These are phyloP conservation scores for Lampropteryx suffumata DNA, from an alignment of 2,888 invertebrate species.

Conservation along the genomic window DNA sequence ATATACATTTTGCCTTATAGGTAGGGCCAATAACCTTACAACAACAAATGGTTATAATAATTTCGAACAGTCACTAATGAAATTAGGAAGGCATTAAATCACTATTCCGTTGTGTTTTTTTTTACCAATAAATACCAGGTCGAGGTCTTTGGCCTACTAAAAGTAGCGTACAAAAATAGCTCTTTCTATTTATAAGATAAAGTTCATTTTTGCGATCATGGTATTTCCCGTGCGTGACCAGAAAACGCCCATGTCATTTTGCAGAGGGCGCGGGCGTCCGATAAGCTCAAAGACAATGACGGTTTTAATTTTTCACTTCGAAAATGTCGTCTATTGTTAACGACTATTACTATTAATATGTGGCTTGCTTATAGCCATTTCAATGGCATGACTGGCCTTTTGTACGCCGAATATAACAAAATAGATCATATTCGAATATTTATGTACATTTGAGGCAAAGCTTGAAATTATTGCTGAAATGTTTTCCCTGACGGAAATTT, in stretches of 20 bases:
- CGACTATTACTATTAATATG: no score
- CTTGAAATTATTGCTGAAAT: no score
- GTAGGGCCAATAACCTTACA: no score
- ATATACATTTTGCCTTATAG: no score
- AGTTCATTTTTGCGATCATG: conserved; percentile 42
- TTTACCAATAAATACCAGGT: conserved; percentile 50
- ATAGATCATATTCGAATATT: no score
- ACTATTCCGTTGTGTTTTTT: conserved; percentile 52
- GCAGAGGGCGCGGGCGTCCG: conserved; percentile 56
- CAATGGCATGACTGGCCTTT: no score
- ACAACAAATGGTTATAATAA: neutral
- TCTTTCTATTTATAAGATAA: conserved; percentile 44
- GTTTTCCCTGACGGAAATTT: no score
- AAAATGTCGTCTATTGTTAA: conserved; percentile 1
- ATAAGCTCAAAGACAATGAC: conserved; percentile 32
- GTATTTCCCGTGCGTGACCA: conserved; percentile 61
- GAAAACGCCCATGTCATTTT: conserved; percentile 66
- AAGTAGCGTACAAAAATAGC: conserved; percentile 43
- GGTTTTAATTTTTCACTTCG: conserved; percentile 30
- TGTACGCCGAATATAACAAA: no score
- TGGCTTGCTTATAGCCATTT: no score
- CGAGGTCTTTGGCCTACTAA: conserved; percentile 48
- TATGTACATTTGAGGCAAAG: no score
- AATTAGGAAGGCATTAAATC: conserved; percentile 52
- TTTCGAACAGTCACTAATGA: conserved; percentile 36